Percentiles rank a stretch among this genome's conserved stretches.
phyloP scores from a whole-genome alignment of 2,113 vertebrate species.

The Semicossyphus pulcher region DNA sequence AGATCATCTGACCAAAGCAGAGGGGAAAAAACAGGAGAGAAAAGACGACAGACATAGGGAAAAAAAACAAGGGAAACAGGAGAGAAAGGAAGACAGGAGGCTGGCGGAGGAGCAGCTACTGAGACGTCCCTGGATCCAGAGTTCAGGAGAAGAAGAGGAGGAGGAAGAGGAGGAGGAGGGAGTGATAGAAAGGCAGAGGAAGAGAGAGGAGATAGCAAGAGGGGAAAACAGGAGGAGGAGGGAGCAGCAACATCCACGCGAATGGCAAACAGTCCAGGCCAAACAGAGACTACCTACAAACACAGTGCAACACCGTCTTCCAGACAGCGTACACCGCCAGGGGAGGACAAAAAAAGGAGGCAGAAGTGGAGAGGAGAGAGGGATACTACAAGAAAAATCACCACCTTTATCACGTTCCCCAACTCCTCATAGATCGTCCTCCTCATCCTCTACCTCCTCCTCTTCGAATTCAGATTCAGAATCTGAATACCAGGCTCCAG shows the following conservation, averaged over 20 bases:
- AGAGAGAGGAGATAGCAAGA: conserved; percentile 61
- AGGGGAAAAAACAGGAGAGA: conserved; percentile 44
- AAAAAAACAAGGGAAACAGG: conserved; percentile 49
- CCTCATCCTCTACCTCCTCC: conserved; percentile 80
- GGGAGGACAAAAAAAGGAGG: conserved; percentile 39
- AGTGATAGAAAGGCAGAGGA: conserved; percentile 78
- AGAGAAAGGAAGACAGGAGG: conserved; percentile 78
- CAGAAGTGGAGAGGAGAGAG: conserved; percentile 64
- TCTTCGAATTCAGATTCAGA: conserved; percentile 89
- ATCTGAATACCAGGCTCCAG: conserved; percentile 73
- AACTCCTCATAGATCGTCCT: conserved; percentile 68
- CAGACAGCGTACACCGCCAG: conserved; percentile 33
- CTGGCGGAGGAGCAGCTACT: conserved; percentile 85
- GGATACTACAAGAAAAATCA: conserved; percentile 76
- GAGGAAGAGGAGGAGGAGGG: conserved; percentile 79
- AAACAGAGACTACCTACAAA: conserved; percentile 51
- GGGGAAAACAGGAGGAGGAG: conserved; percentile 69
- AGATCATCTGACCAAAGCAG: conserved; percentile 17
- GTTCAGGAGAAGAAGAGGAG: conserved; percentile 77
- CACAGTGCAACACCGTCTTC: conserved; percentile 21
- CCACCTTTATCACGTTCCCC: conserved; percentile 77
- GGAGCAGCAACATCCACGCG: conserved; percentile 59
- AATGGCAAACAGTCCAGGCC: conserved; percentile 62
- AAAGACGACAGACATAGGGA: conserved; percentile 58
- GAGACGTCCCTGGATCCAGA: conserved; percentile 81